A percentile compares a stretch with the other conserved stretches of the same genome.
Conservation (phyloP, 1,140 invertebrate genomes). For the Pogonomyrmex californicus region DNA sequence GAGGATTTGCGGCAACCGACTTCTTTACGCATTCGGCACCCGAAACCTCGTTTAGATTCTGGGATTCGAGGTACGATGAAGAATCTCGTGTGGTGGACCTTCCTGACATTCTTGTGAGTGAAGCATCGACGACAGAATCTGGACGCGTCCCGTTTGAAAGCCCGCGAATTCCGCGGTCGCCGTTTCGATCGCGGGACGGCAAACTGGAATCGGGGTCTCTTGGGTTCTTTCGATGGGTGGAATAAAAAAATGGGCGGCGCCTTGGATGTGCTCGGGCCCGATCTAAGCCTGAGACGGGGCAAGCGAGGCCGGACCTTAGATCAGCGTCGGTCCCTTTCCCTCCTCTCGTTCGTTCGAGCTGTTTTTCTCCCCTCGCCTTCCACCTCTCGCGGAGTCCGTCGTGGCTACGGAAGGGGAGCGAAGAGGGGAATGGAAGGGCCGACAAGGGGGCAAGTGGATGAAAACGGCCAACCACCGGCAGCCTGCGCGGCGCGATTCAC, state of each 20-base stretch:
- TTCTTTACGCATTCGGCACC: constrained; percentile 54
- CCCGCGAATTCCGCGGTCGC: constrained; percentile 70
- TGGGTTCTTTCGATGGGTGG: constrained; percentile 69
- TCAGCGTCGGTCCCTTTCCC: constrained; percentile 71
- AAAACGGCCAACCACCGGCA: constrained; percentile 76
- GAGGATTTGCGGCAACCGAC: neutral
- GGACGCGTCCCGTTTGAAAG: constrained; percentile 48
- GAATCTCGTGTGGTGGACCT: constrained; percentile 58
- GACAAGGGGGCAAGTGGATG: constrained; percentile 65
- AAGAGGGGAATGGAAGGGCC: constrained; percentile 38
- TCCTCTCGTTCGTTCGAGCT: constrained; percentile 13
- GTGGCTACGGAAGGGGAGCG: neutral
- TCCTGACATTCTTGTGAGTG: constrained; percentile 66
- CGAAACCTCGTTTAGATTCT: constrained; percentile 46
- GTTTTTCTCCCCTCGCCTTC: constrained; percentile 30
- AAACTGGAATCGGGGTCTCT: constrained; percentile 25
- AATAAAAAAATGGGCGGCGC: constrained; percentile 85
- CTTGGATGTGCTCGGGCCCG: constrained; percentile 79
- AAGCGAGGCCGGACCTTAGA: constrained; percentile 80
- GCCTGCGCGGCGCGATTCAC: constrained; percentile 81
- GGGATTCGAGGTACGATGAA: constrained; percentile 28
- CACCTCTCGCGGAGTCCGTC: constrained; percentile 12
- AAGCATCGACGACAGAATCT: constrained; percentile 65
- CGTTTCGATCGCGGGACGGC: neutral
- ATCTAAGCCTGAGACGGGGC: constrained; percentile 72